Conservation (phyloP, 1,140 invertebrate species). For the Muscidifurax raptorellus region DNA sequence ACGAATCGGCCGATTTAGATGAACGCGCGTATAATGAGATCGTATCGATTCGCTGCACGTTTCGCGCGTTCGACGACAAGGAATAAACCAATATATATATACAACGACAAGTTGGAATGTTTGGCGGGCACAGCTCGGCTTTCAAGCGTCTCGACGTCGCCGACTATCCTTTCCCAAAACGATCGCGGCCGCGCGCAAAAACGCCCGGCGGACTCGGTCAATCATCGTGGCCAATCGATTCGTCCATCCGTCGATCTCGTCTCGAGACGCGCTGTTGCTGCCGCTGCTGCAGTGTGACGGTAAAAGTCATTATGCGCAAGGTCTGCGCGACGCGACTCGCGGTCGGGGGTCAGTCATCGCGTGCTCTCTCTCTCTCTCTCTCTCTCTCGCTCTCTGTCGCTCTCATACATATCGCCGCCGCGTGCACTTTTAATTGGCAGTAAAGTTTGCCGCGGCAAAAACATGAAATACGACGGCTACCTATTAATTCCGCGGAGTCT, state of each 20-base stretch:
- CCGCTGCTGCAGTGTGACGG: neutral
- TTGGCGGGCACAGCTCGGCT: neutral
- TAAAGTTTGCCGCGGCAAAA: constrained; percentile 60
- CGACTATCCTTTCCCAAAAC: neutral
- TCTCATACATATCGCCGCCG: constrained; percentile 2
- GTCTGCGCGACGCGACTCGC: neutral
- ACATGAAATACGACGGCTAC: constrained; percentile 56
- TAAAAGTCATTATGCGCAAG: neutral
- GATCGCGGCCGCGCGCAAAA: neutral
- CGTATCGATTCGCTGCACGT: constrained; percentile 11
- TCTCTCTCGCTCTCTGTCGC: no score
- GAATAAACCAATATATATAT: constrained; percentile 1
- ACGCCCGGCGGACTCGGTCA: neutral
- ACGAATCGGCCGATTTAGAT: neutral
- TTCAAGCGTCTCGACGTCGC: neutral
- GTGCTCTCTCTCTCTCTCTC: neutral
- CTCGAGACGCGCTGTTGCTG: neutral
- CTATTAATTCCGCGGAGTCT: neutral
- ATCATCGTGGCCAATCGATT: neutral
- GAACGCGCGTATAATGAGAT: constrained; percentile 17
- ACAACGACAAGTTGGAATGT: neutral
- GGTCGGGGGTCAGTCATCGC: constrained; percentile 27
- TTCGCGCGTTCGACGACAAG: neutral
- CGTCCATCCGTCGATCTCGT: neutral
- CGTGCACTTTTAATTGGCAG: constrained; percentile 59